Percentiles rank a stretch among this genome's conserved stretches.
These are phyloP conservation scores for Tringa solitaria DNA, from an alignment of 2,113 vertebrate genomes.

Conservation along the genomic window DNA sequence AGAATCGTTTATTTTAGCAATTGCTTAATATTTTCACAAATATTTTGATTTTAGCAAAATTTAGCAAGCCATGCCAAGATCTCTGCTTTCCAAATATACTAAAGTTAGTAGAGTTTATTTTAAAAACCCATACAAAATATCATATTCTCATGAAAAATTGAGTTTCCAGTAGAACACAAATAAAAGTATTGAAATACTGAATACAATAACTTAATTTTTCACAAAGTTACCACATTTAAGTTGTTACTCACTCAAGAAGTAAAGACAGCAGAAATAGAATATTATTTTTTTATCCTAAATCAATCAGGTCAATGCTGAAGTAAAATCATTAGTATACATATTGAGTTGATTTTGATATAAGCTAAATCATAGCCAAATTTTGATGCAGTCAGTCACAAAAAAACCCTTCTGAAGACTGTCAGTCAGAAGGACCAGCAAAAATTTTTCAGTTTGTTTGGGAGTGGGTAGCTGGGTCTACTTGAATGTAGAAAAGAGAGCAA, in stretches of 20 bases:
- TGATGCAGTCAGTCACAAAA: no score
- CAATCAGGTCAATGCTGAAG: not conserved
- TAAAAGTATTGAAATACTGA: not conserved
- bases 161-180: not conserved
- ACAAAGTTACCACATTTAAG: not conserved
- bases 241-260: not conserved
- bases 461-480: not conserved
- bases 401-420: not conserved
- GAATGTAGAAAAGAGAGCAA: not conserved
- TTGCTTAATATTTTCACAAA: constrained; percentile 20
- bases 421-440: not conserved
- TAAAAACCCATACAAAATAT: not conserved
- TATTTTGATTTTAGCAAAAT: constrained; percentile 38
- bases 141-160: not conserved
- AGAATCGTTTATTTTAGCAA: not conserved
- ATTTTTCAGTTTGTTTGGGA: not conserved
- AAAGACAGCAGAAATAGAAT: not conserved
- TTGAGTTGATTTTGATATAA: not conserved
- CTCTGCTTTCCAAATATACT: not conserved
- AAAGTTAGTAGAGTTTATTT: not conserved
- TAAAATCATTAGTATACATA: not conserved
- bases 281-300: not conserved
- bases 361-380: not conserved
- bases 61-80: not conserved
- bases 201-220: not conserved